A percentile compares a stretch with the other conserved stretches of the same genome.
phyloP scores from a whole-genome alignment of 2,113 vertebrate species.

The Sakesphorus luctuosus region DNA sequence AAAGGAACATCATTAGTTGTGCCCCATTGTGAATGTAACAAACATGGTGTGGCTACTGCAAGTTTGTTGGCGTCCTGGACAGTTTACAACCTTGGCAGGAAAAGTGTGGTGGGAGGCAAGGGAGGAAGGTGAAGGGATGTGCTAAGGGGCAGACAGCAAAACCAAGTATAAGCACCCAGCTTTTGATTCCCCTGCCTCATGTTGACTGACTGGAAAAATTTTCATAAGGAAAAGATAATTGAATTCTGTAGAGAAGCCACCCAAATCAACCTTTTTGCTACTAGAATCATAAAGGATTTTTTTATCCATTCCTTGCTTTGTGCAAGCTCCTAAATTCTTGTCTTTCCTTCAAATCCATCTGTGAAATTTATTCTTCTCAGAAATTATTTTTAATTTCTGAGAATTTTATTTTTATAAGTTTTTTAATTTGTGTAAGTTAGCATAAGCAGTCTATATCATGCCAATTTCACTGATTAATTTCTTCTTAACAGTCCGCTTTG shows the following conservation, averaged over 20 bases:
- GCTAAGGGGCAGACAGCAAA: not conserved
- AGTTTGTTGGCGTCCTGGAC: not conserved
- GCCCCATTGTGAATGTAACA: accelerated
- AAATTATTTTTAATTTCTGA: not conserved
- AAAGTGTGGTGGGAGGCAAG: not conserved
- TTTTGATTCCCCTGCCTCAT: not conserved
- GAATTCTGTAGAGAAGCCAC: not conserved
- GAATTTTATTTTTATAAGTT: too few relatives aligned
- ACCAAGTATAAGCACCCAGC: not conserved
- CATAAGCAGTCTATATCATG: not conserved
- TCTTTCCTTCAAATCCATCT: not conserved
- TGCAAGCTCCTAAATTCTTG: not conserved
- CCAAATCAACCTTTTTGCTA: not conserved
- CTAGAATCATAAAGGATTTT: not conserved
- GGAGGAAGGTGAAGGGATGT: not conserved
- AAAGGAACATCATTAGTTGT: not conserved
- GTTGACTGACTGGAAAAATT: not conserved
- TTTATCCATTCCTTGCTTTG: not conserved
- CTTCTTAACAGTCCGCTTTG: not conserved
- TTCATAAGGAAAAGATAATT: not conserved
- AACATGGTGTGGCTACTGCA: not conserved
- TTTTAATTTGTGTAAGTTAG: too few relatives aligned
- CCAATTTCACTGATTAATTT: not conserved
- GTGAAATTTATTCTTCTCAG: not conserved
- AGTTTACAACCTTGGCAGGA: not conserved